Percentiles rank a stretch among this genome's conserved stretches.
phyloP scores from a whole-genome alignment of 2,797 vertebrate species.

The Falco rusticolus region DNA sequence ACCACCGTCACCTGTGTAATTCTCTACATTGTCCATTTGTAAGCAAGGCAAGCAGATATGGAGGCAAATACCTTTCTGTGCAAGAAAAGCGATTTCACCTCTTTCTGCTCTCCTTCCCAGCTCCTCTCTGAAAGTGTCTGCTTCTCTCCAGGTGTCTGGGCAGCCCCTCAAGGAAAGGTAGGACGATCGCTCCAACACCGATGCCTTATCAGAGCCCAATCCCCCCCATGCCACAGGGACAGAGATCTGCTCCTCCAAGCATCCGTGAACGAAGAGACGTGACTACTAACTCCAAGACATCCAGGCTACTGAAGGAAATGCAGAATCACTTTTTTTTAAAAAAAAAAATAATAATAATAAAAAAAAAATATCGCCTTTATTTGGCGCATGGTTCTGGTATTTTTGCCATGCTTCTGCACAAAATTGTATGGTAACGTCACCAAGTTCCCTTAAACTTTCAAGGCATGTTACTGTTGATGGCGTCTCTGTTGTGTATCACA shows the following conservation, averaged over 20 bases:
- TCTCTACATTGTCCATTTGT: background rate
- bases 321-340: background rate
- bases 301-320: constrained; percentile 23
- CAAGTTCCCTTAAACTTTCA: constrained; percentile 50
- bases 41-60: constrained; percentile 12
- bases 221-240: background rate
- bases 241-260: background rate
- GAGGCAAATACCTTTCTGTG: constrained; percentile 52
- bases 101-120: constrained; percentile 29
- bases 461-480: background rate
- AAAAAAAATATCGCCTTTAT: background rate
- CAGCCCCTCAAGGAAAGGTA: constrained; percentile 10
- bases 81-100: constrained; percentile 27
- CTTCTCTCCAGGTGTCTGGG: background rate
- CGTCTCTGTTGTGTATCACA: background rate
- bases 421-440: background rate
- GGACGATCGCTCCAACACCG: background rate
- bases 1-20: background rate
- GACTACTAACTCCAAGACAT: constrained; percentile 8
- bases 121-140: constrained; percentile 11
- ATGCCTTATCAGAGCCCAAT: background rate
- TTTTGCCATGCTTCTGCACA: background rate
- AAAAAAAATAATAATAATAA: background rate
- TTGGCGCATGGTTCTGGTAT: background rate
- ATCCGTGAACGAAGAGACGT: background rate